Evolutionary conservation across 2,113 vertebrate species (phyloP).

Genomic region (Catharus bicknelli): DNA sequence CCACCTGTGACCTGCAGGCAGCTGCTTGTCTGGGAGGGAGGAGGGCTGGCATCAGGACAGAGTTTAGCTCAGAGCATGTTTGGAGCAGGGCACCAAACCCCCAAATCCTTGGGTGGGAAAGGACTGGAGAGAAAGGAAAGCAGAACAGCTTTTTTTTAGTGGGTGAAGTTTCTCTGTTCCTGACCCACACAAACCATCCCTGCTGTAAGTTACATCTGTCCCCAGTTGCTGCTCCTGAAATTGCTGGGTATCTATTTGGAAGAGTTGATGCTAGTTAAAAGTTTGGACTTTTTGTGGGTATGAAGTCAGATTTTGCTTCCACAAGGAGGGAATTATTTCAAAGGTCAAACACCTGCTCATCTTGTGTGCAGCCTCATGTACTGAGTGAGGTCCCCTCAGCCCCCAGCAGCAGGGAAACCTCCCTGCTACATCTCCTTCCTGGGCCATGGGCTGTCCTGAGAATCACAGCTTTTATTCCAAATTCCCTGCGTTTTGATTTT

Average conservation of each 20-base stretch:
- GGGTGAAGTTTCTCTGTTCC: not conserved
- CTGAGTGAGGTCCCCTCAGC: not conserved
- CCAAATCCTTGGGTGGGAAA: too few relatives aligned
- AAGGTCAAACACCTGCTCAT: rapidly evolving
- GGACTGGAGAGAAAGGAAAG: not conserved
- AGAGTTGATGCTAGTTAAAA: not conserved
- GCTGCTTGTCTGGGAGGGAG: not conserved
- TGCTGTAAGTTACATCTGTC: not conserved
- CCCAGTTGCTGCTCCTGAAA: not conserved
- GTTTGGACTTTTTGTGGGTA: not conserved
- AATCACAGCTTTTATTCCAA: slow-evolving; percentile 19
- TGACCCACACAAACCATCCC: not conserved
- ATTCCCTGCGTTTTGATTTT: slow-evolving; percentile 21
- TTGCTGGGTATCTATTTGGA: not conserved
- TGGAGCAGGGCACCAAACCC: not conserved
- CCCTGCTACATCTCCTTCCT: not conserved
- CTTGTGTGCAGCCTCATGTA: rapidly evolving
- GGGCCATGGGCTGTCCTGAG: not conserved
- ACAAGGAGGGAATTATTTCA: not conserved
- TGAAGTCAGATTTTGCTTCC: not conserved
- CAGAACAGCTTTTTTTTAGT: rapidly evolving
- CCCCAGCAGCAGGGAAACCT: not conserved
- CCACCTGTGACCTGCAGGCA: rapidly evolving
- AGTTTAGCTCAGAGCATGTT: not conserved
- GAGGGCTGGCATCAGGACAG: not conserved